These are phyloP conservation scores for Diarsia rubi DNA, from an alignment of 2,888 invertebrate species.

Conservation along the genomic window DNA sequence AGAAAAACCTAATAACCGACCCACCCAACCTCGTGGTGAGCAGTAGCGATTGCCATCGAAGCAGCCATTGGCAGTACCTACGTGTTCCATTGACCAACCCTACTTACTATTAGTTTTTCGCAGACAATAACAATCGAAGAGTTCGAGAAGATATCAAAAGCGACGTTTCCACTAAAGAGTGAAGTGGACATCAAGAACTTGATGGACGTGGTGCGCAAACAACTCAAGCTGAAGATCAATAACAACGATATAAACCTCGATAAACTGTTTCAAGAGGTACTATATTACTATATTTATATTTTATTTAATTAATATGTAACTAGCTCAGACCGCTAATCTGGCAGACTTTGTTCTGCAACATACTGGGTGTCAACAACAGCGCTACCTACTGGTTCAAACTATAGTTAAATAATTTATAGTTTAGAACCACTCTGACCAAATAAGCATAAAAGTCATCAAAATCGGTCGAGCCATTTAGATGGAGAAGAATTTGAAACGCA, in stretches of 20 bases:
- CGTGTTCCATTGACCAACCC: not conserved
- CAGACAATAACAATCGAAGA: conserved; percentile 86
- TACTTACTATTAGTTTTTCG: not conserved
- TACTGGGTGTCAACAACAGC: not conserved
- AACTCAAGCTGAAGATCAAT: conserved; percentile 85
- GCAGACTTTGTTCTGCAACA: not conserved
- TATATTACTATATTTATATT: not conserved
- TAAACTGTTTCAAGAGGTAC: conserved; percentile 83
- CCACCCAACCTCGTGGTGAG: not conserved
- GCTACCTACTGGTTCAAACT: not conserved
- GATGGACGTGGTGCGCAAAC: conserved; percentile 83
- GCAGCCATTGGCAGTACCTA: not conserved
- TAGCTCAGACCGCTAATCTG: no score
- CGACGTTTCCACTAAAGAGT: conserved; percentile 86
- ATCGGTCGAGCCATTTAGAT: not conserved
- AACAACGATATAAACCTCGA: conserved; percentile 82
- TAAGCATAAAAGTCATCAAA: not conserved
- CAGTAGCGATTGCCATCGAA: not conserved
- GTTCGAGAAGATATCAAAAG: conserved; percentile 82
- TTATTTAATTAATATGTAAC: no score
- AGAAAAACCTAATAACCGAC: not conserved
- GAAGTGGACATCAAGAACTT: conserved; percentile 88
- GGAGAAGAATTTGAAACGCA: not conserved
- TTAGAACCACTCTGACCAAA: not conserved
- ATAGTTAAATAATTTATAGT: no score